Evolutionary conservation across 2,113 vertebrate genomes (phyloP), one percentile per base, ranked within the genome.

Genomic region (Serranochromis macrocephalus): DNA sequence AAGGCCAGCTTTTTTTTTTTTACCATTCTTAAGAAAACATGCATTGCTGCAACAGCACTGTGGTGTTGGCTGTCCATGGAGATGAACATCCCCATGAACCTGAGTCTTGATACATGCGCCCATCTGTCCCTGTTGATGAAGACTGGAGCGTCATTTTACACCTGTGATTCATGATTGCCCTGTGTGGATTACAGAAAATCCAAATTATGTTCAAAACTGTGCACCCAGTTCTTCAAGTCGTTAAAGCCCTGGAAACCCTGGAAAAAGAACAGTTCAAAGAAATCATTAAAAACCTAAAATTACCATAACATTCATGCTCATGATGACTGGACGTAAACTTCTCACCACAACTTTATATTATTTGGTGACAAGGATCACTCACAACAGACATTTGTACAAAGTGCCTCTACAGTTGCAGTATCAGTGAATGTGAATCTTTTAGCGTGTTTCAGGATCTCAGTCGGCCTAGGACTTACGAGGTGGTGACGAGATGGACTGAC

Each of bases 401-500:
- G 31, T 7, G 29, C 14, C 78, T 53, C 54, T n/a, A n/a, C 24
- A 24, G 24, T 6, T 66, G 19, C 9, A 49, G 8, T 63, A 33
- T 49, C 49, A 55, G n/a, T 38, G 16, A 5, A 80, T 11, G 45
- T 2, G 81, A 88, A 42, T 26, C 5, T 68, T 75, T 87, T 71
- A 21, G 24, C 55, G 83, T 66, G 33, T 84, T 82, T 85, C 31
- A 31, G 33, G 68, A 79, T 89, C 85, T 38, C 54, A 53, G 73
- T 36, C 11, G 0, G 38, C 47, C 21, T 10, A 17, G n/a, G 87
- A 94, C 82, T 94, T 92, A 93, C 5, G 88, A 91, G 86, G 81
- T 49, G 82, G 75, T 85, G 94, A 94, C 89, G 91, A 84, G 86
- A 88, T 58, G 78, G 26, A 90, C 89, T 85, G 91, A 87, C 16